Conservation (phyloP, 1,140 invertebrate genomes). For the Drosophila erecta region DNA sequence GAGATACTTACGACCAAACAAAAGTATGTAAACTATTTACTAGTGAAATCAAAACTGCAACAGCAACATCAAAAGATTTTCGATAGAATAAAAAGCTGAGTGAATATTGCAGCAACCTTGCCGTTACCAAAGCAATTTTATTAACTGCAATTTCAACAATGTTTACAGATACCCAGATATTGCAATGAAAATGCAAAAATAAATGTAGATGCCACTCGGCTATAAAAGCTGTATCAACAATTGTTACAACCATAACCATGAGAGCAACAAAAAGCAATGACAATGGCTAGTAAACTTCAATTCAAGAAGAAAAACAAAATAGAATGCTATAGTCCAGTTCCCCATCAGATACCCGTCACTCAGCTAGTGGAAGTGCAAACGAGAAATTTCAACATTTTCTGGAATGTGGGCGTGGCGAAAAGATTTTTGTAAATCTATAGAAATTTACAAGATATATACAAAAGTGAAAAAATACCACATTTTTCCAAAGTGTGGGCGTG, state of each 20-base stretch:
- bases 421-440: too few species aligned
- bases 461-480: too few species aligned
- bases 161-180: slow-evolving; percentile 12
- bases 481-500: too few species aligned
- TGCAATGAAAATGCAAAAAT: slow-evolving; percentile 1
- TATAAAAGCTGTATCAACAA: slow-evolving; percentile 23
- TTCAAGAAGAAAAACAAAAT: slow-evolving; percentile 3
- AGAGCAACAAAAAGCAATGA: slow-evolving; percentile 5
- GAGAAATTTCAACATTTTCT: too few species aligned
- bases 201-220: background rate
- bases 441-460: too few species aligned
- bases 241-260: slow-evolving; percentile 28
- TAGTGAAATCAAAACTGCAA: background rate
- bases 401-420: too few species aligned
- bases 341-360: too few species aligned
- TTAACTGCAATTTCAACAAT: slow-evolving; percentile 19
- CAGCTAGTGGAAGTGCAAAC: too few species aligned
- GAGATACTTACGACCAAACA: too few species aligned
- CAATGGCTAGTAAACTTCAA: slow-evolving; percentile 5
- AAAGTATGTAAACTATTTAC: too few species aligned
- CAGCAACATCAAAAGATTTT: background rate
- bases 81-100: background rate
- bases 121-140: slow-evolving; percentile 18
- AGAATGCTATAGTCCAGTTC: too few species aligned
- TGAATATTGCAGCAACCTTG: background rate